Percentiles rank a stretch among this genome's conserved stretches.
phyloP scores from a whole-genome alignment of 2,888 invertebrate species.

The Ophioninae sp. region DNA sequence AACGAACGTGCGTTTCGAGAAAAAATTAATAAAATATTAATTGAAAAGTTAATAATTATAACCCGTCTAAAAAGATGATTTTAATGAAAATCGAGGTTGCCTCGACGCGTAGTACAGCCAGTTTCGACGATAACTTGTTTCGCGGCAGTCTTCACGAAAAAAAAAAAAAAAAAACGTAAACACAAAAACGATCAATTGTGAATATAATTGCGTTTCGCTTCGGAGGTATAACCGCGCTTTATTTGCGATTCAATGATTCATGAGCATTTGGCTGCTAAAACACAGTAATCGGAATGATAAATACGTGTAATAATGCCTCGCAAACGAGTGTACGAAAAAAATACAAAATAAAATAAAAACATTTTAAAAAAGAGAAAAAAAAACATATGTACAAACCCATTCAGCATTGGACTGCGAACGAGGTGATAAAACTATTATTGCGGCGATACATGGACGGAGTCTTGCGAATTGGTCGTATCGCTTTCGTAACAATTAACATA shows the following conservation, averaged over 20 bases:
- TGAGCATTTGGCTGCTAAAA: background rate
- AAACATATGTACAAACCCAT: conserved; percentile 68
- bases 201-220: background rate
- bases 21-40: no score
- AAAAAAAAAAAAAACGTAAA: background rate
- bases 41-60: no score
- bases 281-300: conserved; percentile 23
- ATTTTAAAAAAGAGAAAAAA: conserved; percentile 50
- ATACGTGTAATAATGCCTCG: conserved; percentile 48
- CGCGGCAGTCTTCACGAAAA: background rate
- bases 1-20: no score
- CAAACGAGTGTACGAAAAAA: conserved; percentile 49
- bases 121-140: no score
- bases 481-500: conserved; percentile 4
- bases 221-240: conserved; percentile 5
- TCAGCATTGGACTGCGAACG: conserved; percentile 46
- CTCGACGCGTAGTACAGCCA: no score
- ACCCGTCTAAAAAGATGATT: no score
- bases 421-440: conserved; percentile 47
- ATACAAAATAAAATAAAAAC: conserved; percentile 60
- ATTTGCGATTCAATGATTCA: conserved; percentile 19
- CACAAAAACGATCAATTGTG: background rate
- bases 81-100: no score
- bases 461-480: conserved; percentile 24
- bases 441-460: conserved; percentile 55